Base-by-base conservation (phyloP, 1,140 invertebrate genomes). In the Araneus ventricosus region DNA sequence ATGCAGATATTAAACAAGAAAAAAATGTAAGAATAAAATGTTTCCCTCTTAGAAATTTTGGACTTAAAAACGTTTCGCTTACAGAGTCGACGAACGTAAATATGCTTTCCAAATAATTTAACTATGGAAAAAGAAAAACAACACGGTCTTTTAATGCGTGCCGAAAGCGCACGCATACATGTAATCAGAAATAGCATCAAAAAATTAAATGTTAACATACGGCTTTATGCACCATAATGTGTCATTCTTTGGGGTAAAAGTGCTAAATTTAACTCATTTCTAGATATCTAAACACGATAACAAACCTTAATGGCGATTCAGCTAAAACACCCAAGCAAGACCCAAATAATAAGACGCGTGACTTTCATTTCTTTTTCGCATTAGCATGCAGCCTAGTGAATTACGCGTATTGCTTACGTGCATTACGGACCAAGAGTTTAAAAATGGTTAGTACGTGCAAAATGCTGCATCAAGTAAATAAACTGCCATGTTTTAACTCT, bases 251-350 rank as follows among this genome's bases (percentile, higher is more conserved):
- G 27, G 10, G 27, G n/a, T 4, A 34, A 70, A 70, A 70, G 63
- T 70, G 63, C 63, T 34, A 70, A 70, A 70, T 70, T 70, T 70
- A 70, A n/a, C 63, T 70, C n/a, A 30, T 30, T 70, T 70, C 27
- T 27, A 70, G 24, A 70, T 30, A 10, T 70, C n/a, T 70, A 70
- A 70, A 70, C 63, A 70, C 27, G 63, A 70, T 70, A 70, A 70
- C 63, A 30, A 70, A 70, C 27, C 24, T n/a, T 10, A 70, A 70
- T 70, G 63, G 63, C 63, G 27, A 70, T 34, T 34, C 63, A 14
- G 27, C 14, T 30, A 70, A 70, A 70, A 14, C n/a, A 63, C 59
- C 24, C 24, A 20, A n/a, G n/a, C n/a, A 2, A 30, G 10, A 24
- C 59, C 24, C 1, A 61, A 61, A n/a, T 70, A 70, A 27, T 14